Conservation (phyloP, 2,888 invertebrate genomes). For the Scrobipalpa atriplicella region DNA sequence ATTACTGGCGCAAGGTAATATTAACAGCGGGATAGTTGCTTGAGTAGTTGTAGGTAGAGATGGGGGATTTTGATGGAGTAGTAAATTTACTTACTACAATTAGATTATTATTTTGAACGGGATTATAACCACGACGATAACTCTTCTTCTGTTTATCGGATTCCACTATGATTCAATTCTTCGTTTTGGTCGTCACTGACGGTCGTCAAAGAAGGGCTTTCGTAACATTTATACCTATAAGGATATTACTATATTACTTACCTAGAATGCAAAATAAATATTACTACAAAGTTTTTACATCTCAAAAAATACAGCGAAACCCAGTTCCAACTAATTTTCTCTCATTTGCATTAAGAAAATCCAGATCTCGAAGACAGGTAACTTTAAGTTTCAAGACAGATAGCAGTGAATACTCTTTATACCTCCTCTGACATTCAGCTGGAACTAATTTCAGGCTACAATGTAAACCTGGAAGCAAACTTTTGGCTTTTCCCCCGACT, state of each 20-base stretch:
- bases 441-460: slow-evolving; percentile 67
- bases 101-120: too few relatives aligned
- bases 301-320: slow-evolving; percentile 1
- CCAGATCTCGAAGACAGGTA: slow-evolving; percentile 24
- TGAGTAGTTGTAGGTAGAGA: neutral
- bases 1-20: slow-evolving; percentile 38
- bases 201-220: too few relatives aligned
- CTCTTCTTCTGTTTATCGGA: too few relatives aligned
- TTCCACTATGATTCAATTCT: too few relatives aligned
- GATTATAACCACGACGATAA: too few relatives aligned
- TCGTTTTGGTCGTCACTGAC: too few relatives aligned
- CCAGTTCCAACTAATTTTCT: slow-evolving; percentile 16
- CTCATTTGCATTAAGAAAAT: slow-evolving; percentile 21
- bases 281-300: neutral
- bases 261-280: neutral
- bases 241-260: too few relatives aligned
- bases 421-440: slow-evolving; percentile 62
- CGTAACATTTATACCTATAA: too few relatives aligned
- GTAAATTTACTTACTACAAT: neutral
- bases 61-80: neutral
- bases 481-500: slow-evolving; percentile 42
- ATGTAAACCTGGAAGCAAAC: slow-evolving; percentile 61
- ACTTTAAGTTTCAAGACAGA: slow-evolving; percentile 25
- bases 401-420: slow-evolving; percentile 53
- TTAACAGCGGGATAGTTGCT: slow-evolving; percentile 10